These are phyloP conservation scores for Fulica atra DNA, from an alignment of 2,113 vertebrate species.

Conservation along the genomic window DNA sequence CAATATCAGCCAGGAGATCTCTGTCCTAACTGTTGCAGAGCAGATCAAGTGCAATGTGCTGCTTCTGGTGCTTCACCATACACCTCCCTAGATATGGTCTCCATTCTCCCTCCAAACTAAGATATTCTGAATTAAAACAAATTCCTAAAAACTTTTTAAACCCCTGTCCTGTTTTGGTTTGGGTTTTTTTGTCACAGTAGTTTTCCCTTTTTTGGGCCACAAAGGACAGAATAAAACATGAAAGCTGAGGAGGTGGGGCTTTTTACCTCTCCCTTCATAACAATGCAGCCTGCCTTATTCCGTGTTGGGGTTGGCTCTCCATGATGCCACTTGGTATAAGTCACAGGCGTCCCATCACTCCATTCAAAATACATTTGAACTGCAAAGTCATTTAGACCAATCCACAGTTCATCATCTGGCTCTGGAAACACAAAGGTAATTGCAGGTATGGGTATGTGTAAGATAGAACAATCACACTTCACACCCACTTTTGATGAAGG, in stretches of 20 bases:
- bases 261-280: constrained; percentile 88
- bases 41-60: not conserved
- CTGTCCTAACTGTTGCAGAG: not conserved
- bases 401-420: constrained; percentile 86
- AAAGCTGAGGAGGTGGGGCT: not conserved
- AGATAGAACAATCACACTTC: not conserved
- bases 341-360: constrained; percentile 89
- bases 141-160: not conserved
- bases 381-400: constrained; percentile 89
- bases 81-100: not conserved
- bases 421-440: constrained; percentile 67
- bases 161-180: rapidly evolving
- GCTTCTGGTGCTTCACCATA: not conserved
- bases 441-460: not conserved
- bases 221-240: not conserved
- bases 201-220: not conserved
- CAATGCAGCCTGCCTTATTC: constrained; percentile 86
- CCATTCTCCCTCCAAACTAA: not conserved
- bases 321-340: constrained; percentile 86
- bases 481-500: not conserved
- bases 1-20: not conserved
- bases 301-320: constrained; percentile 84
- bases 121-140: not conserved
- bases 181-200: not conserved
- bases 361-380: constrained; percentile 91